phyloP scores from a whole-genome alignment of 2,797 vertebrate genomes.

The Catamblyrhynchus diadema region DNA sequence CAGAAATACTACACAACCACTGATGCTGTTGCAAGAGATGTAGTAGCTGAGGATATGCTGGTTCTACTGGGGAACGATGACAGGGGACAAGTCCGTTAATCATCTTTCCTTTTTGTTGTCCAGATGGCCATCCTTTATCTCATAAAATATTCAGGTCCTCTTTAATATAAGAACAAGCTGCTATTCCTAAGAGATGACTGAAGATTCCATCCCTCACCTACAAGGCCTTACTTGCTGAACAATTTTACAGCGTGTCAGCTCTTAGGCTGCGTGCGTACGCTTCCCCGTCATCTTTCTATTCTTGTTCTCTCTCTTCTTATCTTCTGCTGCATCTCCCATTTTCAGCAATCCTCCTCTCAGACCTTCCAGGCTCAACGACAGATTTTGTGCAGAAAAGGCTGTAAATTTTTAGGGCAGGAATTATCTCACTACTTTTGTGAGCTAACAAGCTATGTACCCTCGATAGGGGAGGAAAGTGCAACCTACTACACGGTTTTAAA shows the following conservation, averaged over 20 bases:
- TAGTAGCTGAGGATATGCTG: not conserved
- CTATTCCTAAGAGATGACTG: not conserved
- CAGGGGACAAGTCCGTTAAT: not conserved
- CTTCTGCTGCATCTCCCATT: not conserved
- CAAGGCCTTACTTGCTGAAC: not conserved
- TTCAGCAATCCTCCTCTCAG: constrained; percentile 15
- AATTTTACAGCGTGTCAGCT: not conserved
- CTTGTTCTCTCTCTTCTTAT: not conserved
- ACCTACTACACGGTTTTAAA: constrained; percentile 50
- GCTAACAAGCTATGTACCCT: constrained; percentile 17
- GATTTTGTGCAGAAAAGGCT: constrained; percentile 25
- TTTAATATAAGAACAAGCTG: not conserved
- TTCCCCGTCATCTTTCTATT: not conserved
- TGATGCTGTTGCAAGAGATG: not conserved
- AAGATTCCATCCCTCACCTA: not conserved
- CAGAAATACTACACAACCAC: not conserved
- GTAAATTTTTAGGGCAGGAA: constrained; percentile 27
- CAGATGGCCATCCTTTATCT: not conserved
- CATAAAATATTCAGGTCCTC: not conserved
- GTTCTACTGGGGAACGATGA: not conserved
- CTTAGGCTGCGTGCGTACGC: rapidly evolving
- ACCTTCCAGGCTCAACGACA: not conserved
- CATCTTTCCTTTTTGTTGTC: not conserved
- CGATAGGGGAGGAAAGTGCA: not conserved
- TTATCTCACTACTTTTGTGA: not conserved